Evolutionary conservation across 2,888 invertebrate species (phyloP), one percentile per base, ranked within the genome.

Genomic region (Eumerus sabulonum): DNA sequence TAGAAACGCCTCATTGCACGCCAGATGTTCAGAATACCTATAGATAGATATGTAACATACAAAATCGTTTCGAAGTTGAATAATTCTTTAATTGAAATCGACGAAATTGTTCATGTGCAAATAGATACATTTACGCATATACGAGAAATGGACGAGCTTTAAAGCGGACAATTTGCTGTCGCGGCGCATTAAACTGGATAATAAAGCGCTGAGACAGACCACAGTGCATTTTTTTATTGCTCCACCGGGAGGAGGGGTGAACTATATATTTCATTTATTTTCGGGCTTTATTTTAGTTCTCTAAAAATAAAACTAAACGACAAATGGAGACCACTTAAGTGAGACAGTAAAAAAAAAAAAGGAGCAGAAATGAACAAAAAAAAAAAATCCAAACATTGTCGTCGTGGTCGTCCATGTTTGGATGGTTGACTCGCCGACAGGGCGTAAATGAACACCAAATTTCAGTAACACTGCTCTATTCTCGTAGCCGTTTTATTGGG

Each of bases 61-160:
- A 50, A 54, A 71, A 63, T 18, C 54, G 60, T 70, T 76, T 76
- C 40, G 40, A 47, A 76, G 70, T 64, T 76, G 76, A 63, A 76
- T 76, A 64, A 64, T 64, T 64, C 63, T 67, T 70, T 76, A 70
- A 76, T 76, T 76, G 70, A 70, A 74, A 74, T 68, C 68, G 73
- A 66, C 51, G 38, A 40, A 7, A 40, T 44, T 44, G 19, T 27
- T 35, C 40, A 40, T 19, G 44, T 53, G 18, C n/a, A n/a, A n/a
- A n/a, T n/a, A n/a, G n/a, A n/a, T n/a, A n/a, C n/a, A n/a, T n/a
- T n/a, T n/a, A n/a, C 27, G 7, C 27, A 27, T 2, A 27, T 27
- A 27, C 3, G 7, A 4, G 7, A 2, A 27, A 7, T 47, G 38
- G 18, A 12, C 50, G 38, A 56, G 62, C 56, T 48, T 62, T 57